Base-by-base conservation (phyloP, 2,113 vertebrate genomes). In the Oryzias melastigma region DNA sequence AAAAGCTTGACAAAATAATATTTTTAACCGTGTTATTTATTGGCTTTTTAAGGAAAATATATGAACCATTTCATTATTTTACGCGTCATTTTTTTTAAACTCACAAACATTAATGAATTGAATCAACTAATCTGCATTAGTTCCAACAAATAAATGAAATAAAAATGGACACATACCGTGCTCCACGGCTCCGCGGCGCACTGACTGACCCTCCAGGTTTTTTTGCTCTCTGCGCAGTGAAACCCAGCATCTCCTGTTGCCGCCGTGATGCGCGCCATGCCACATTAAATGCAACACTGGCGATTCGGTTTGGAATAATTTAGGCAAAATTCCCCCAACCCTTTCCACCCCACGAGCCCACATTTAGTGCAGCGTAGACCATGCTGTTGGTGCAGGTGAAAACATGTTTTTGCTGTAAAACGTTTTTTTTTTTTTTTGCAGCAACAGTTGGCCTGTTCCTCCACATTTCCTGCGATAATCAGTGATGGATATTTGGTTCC, bases 231-330 rank as follows among this genome's bases (percentile, higher is more conserved):
- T 64, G 77, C 71, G 75, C 87, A 74, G 89, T 91, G 62, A 66
- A 93, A 91, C 88, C 78, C 80, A 63, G 62, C 84, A 60, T 90
- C 92, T 91, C 89, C 89, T 92, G 92, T 91, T 91, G 90, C 92
- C 89, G 86, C 81, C 57, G 92, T 87, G 92, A 90, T 85, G 62
- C 87, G 88, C 85, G 91, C 90, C 88, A 73, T 58, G 87, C 89
- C 93, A 93, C 90, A 94, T 90, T 35, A 93, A 93, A 94, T 93
- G 91, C 93, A 92, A 92, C 94, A 92, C 91, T 90, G 93, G 91
- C 92, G 93, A 93, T 92, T 93, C 94, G 93, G 93, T 94, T 94
- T 87, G 90, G 88, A 93, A 92, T 92, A 92, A 94, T 92, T 89
- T 87, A 76, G 85, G 78, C 22, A n/a, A 18, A 89, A 84, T 25